phyloP scores from a whole-genome alignment of 2,888 invertebrate species.

The Vannuccia rotundouncinata region DNA sequence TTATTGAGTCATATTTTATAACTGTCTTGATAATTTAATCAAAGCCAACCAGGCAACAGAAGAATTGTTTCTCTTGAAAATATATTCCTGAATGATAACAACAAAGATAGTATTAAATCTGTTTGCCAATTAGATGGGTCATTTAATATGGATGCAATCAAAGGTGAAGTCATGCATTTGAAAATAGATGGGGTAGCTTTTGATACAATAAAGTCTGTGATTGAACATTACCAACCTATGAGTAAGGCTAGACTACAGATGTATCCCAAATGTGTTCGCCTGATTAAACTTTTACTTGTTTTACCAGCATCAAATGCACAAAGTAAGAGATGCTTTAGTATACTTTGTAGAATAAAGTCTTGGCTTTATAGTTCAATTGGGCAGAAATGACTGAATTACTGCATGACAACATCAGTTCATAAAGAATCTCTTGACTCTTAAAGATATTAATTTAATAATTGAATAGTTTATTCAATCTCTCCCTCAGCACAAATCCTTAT shows the following conservation, averaged over 20 bases:
- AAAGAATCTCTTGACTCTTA: too few relatives aligned
- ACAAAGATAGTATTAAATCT: neutral
- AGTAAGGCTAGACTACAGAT: slow-evolving; percentile 7
- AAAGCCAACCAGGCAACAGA: slow-evolving; percentile 1
- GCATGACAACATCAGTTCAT: too few relatives aligned
- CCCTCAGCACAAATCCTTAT: too few relatives aligned
- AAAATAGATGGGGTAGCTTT: neutral
- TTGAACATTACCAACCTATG: neutral
- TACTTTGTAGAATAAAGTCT: too few relatives aligned
- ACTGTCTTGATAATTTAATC: slow-evolving; percentile 23
- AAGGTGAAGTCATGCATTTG: slow-evolving; percentile 2
- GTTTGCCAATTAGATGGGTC: neutral
- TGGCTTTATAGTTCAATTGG: too few relatives aligned
- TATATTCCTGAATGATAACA: neutral
- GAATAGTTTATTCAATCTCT: too few relatives aligned
- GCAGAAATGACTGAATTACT: too few relatives aligned
- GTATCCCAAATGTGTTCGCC: neutral
- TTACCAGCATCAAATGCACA: too few relatives aligned
- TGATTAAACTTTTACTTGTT: too few relatives aligned
- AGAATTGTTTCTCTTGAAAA: slow-evolving; percentile 12
- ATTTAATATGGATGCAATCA: neutral
- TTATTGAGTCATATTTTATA: neutral
- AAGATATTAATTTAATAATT: too few relatives aligned
- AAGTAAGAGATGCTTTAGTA: too few relatives aligned
- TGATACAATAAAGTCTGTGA: neutral